Base-by-base conservation (phyloP, 23 tunicate species). In the Clavelina lepadiformis region DNA sequence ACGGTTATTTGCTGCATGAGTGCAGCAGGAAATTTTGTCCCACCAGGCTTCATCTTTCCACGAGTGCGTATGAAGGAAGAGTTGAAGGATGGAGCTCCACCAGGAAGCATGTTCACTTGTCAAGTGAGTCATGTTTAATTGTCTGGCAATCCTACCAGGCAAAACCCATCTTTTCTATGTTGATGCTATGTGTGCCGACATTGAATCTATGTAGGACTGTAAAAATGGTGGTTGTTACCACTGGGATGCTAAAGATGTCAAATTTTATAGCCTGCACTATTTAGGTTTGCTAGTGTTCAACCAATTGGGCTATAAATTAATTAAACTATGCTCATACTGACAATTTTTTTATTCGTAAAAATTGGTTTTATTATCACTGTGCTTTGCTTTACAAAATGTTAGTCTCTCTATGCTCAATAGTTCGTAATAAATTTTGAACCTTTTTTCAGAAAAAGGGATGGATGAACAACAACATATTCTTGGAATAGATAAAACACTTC, bases 71-170 rank as follows among this genome's bases (percentile, higher is more conserved):
- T 44, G 57, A 22, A 29, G 3, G 33, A 21, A 8, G 35, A 67
- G 28, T 44, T 67, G 35, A 33, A 46, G 18, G 72, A 67, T 67
- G 72, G 72, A 15, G 72, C 72, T 19, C 72, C 57, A 24, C 58
- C 58, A 24, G 72, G 57, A 67, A 67, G 35, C 57, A 67, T 46
- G 57, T 67, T 67, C n/a, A 19, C 65, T 35, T 58, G 65, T 28
- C 65, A 58, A 27, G 65, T 58, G 27, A n/a, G 34, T 26, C 49
- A 41, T 41, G 49, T 41, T 41, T 41, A 41, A 41, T 11, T 41
- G 49, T 41, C 15, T 41, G 15, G 49, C 49, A 41, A 41, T 41
- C 49, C 15, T 41, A 41, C 49, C 49, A 41, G 49, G 49, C 49
- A 41, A 41, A 41, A 41, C 49, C 15, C 49, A 41, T 41, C 49